phyloP scores from a whole-genome alignment of 2,797 vertebrate species.

The Lophius americanus region DNA sequence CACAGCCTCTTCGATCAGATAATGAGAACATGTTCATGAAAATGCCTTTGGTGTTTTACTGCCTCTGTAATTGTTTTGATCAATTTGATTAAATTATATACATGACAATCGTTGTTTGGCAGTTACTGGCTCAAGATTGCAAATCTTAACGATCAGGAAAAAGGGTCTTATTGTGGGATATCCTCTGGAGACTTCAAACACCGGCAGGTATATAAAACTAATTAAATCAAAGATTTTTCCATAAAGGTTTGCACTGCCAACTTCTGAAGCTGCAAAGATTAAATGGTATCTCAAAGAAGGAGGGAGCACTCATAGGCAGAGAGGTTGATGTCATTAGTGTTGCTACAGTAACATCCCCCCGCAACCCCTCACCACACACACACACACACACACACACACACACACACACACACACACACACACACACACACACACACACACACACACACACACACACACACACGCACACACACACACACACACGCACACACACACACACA shows the following conservation, averaged over 20 bases:
- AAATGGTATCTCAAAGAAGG: constrained; percentile 53
- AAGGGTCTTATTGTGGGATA: background rate
- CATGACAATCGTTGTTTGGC: constrained; percentile 28
- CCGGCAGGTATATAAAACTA: background rate
- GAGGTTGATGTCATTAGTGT: constrained; percentile 71
- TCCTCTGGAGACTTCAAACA: constrained; percentile 21
- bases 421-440: constrained; percentile 56
- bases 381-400: background rate
- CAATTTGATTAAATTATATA: constrained; percentile 40
- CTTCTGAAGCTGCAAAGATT: constrained; percentile 50
- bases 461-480: too few species aligned
- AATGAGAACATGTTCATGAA: constrained; percentile 18
- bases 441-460: too few species aligned
- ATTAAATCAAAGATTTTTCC: constrained; percentile 20
- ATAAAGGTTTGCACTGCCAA: constrained; percentile 40
- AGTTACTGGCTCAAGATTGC: constrained; percentile 8
- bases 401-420: constrained; percentile 42
- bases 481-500: too few species aligned
- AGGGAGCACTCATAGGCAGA: constrained; percentile 41
- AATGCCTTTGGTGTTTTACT: constrained; percentile 14
- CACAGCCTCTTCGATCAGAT: constrained; percentile 3
- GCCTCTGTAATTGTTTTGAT: background rate
- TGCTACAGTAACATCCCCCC: constrained; percentile 66
- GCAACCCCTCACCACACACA: constrained; percentile 10
- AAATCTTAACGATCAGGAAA: constrained; percentile 21